These are phyloP conservation scores for Linurgus olivaceus DNA, from an alignment of 2,797 vertebrate genomes.

Conservation along the genomic window DNA sequence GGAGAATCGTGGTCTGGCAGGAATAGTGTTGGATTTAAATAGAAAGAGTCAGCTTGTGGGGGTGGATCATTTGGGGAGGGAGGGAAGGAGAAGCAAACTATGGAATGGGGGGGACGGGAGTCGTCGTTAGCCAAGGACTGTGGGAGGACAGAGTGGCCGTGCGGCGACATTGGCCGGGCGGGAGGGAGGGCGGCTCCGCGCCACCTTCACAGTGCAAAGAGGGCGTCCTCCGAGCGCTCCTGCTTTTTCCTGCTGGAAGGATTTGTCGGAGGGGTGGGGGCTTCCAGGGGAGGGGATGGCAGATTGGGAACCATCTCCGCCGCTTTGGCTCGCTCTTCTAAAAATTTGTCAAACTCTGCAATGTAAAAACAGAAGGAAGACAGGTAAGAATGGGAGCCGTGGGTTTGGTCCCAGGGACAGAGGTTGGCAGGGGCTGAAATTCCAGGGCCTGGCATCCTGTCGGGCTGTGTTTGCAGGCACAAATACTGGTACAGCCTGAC, in stretches of 20 bases:
- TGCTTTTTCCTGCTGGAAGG: conserved; percentile 84
- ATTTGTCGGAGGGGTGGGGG: conserved; percentile 77
- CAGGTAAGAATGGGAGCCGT: neutral
- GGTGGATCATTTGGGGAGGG: neutral
- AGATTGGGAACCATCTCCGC: conserved; percentile 88
- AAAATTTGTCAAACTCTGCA: conserved; percentile 97
- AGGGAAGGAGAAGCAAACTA: conserved; percentile 24
- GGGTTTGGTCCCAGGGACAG: neutral
- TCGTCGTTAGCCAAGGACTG: neutral
- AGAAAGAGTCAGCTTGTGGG: conserved; percentile 61
- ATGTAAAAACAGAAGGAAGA: neutral
- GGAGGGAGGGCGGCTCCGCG: neutral
- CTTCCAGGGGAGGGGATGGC: conserved; percentile 83
- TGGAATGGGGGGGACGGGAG: neutral
- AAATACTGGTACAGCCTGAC: neutral
- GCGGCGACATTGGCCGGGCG: neutral
- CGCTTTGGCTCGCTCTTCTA: conserved; percentile 97
- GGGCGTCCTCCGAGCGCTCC: conserved; percentile 84
- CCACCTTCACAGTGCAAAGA: conserved; percentile 85
- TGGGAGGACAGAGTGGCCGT: neutral
- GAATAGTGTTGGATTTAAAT: conserved; percentile 59
- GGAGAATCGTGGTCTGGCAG: conserved; percentile 42
- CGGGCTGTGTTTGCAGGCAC: neutral
- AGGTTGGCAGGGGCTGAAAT: neutral
- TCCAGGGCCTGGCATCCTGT: neutral